Percentiles rank a stretch among this genome's conserved stretches.
Conservation (phyloP, 2,113 vertebrate genomes). For the Peromyscus maniculatus region DNA sequence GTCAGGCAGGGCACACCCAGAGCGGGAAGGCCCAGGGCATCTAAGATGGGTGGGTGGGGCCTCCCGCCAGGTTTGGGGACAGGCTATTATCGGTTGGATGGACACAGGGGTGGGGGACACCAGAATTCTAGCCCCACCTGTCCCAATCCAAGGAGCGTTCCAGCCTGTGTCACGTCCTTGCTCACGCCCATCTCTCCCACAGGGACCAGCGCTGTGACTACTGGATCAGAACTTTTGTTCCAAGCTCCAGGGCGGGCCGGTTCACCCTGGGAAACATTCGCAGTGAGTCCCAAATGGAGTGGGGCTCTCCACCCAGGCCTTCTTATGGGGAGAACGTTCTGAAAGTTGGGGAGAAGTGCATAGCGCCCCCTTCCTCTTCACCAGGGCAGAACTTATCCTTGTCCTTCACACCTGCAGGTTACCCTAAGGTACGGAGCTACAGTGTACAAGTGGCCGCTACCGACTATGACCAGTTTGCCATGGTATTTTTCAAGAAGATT, state of each 20-base stretch:
- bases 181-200: not conserved
- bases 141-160: not conserved
- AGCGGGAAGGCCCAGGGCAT: not conserved
- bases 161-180: not conserved
- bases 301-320: not conserved
- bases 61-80: not conserved
- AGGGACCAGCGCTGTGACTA: slow-evolving; percentile 89
- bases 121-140: not conserved
- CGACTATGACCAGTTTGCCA: slow-evolving; percentile 86
- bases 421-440: slow-evolving; percentile 86
- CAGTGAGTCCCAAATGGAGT: slow-evolving; percentile 48
- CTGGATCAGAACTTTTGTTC: slow-evolving; percentile 88
- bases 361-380: not conserved
- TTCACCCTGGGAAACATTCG: slow-evolving; percentile 79
- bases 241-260: slow-evolving; percentile 87
- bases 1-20: not conserved
- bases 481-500: slow-evolving; percentile 89
- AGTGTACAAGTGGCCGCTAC: slow-evolving; percentile 88
- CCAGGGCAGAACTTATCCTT: not conserved
- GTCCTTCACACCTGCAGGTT: not conserved
- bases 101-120: not conserved
- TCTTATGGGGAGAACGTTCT: not conserved
- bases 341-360: not conserved
- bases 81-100: not conserved
- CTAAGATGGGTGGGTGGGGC: not conserved